Conservation (phyloP, 2,888 invertebrate genomes). For the Leptopilina drosophilae region DNA sequence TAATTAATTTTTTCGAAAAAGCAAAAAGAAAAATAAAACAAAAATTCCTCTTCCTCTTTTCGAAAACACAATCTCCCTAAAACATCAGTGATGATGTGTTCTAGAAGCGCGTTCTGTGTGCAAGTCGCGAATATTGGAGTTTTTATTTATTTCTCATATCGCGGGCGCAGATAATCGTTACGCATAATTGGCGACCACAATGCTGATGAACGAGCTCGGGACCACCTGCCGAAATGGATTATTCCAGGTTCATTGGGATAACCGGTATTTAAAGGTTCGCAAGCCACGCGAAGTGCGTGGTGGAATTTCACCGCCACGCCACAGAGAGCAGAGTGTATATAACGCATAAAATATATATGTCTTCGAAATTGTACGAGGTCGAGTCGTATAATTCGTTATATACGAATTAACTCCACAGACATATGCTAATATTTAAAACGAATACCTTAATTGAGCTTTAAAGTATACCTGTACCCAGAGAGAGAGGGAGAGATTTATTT, state of each 20-base stretch:
- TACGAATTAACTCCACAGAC: constrained; percentile 14
- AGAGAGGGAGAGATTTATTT: neutral
- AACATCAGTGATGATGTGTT: too few species aligned
- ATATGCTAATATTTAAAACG: constrained; percentile 12
- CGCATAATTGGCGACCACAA: constrained; percentile 63
- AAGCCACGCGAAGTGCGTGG: constrained; percentile 24
- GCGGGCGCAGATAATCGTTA: constrained; percentile 53
- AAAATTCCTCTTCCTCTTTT: too few species aligned
- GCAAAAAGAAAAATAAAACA: too few species aligned
- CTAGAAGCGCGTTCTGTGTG: constrained; percentile 39
- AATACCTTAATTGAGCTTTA: constrained; percentile 30
- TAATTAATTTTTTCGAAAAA: too few species aligned
- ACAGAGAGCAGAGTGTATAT: neutral
- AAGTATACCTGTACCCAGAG: neutral
- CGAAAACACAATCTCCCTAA: too few species aligned
- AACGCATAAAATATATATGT: constrained; percentile 17
- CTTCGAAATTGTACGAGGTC: constrained; percentile 30
- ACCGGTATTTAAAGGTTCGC: constrained; percentile 33
- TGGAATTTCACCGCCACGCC: neutral
- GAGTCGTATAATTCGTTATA: constrained; percentile 24
- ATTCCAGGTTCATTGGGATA: constrained; percentile 31
- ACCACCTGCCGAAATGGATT: constrained; percentile 53
- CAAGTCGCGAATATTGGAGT: constrained; percentile 41
- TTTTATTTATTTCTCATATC: constrained; percentile 59
- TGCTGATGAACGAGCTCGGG: constrained; percentile 55